Conservation (phyloP, 2,888 invertebrate genomes). For the Chymomyza fuscimana region DNA sequence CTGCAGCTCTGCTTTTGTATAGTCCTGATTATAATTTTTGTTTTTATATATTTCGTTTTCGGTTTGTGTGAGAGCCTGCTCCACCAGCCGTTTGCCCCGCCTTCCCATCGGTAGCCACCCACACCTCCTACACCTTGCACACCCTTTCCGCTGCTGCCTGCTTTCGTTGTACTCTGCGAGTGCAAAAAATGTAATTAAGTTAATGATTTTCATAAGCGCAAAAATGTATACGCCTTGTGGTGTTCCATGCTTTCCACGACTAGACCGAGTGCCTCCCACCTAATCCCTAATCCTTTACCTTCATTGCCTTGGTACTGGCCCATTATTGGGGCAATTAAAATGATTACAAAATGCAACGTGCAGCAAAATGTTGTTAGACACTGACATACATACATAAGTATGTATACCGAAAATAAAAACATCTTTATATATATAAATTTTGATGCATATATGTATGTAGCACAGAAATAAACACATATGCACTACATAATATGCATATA, state of each 20-base stretch:
- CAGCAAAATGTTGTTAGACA: background rate
- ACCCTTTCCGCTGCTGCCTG: slow-evolving; percentile 19
- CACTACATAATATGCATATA: too few relatives aligned
- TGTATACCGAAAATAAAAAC: too few relatives aligned
- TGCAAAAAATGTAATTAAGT: slow-evolving; percentile 77
- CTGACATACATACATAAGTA: too few relatives aligned
- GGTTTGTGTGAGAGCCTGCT: background rate
- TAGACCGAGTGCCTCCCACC: background rate
- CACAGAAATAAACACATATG: too few relatives aligned
- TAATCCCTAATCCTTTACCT: background rate
- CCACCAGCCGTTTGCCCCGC: background rate
- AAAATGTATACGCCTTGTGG: slow-evolving; percentile 18
- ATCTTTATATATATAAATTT: too few relatives aligned
- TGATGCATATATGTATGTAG: too few relatives aligned
- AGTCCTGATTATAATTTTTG: slow-evolving; percentile 71
- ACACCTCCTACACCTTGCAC: background rate
- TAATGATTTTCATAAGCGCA: slow-evolving; percentile 72
- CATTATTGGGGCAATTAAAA: slow-evolving; percentile 74
- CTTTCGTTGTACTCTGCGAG: slow-evolving; percentile 53
- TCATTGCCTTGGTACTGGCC: slow-evolving; percentile 8
- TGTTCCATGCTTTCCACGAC: background rate
- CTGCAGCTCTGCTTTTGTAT: slow-evolving; percentile 56
- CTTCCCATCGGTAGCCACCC: background rate
- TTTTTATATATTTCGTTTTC: slow-evolving; percentile 16
- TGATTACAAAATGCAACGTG: slow-evolving; percentile 65